A percentile compares a stretch with the other conserved stretches of the same genome.
phyloP scores from a whole-genome alignment of 2,797 vertebrate genomes.

The Lepus oiostolus region DNA sequence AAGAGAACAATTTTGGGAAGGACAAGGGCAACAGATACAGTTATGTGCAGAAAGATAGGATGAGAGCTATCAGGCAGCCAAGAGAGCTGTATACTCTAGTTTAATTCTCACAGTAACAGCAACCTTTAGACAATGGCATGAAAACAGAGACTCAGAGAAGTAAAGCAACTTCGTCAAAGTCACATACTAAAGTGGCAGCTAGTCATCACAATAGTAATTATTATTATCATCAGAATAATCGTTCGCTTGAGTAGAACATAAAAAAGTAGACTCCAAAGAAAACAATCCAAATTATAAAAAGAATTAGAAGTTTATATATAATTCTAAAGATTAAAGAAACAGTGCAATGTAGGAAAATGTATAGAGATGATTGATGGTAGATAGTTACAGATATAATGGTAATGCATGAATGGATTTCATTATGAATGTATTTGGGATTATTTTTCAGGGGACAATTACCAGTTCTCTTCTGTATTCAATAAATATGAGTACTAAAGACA shows the following conservation, averaged over 20 bases:
- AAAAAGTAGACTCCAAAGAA: neutral
- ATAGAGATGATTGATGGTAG: neutral
- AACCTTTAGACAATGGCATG: neutral
- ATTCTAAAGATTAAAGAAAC: conserved; percentile 46
- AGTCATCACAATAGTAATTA: neutral
- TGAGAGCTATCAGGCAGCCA: neutral
- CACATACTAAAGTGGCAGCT: neutral
- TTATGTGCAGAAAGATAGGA: neutral
- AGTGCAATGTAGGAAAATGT: neutral
- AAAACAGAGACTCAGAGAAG: neutral
- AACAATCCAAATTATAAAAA: neutral
- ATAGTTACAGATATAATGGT: neutral
- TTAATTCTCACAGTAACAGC: neutral
- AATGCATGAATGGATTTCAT: neutral
- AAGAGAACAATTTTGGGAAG: neutral
- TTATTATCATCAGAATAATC: neutral
- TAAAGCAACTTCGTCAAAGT: neutral
- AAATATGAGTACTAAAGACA: neutral
- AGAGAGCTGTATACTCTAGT: neutral
- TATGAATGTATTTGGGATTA: neutral
- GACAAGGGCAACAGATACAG: neutral
- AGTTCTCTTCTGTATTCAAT: conserved; percentile 12
- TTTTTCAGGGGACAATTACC: neutral
- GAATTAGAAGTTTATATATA: neutral
- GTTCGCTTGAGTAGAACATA: neutral